A percentile compares a stretch with the other conserved stretches of the same genome.
Conservation (phyloP, 2,797 vertebrate species). For the Okamejei kenojei region DNA sequence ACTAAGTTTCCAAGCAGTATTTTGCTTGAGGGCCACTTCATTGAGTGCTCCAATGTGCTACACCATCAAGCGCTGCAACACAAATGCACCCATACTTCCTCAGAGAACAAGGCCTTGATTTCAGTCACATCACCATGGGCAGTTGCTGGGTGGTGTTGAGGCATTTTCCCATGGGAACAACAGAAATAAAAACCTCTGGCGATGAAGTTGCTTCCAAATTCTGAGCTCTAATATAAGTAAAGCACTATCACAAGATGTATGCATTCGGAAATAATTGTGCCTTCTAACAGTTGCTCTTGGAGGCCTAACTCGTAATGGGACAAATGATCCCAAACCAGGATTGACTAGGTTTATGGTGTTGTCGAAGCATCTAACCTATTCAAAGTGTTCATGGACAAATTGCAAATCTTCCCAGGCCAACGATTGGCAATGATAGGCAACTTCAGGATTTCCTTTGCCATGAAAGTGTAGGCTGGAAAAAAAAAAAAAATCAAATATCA, state of each 20-base stretch:
- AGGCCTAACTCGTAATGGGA: background rate
- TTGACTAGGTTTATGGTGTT: background rate
- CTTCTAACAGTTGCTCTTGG: background rate
- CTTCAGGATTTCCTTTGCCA: background rate
- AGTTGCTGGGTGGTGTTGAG: background rate
- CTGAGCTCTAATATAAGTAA: background rate
- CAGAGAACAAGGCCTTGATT: conserved; percentile 18
- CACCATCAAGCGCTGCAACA: background rate
- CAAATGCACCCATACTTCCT: background rate
- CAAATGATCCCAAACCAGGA: background rate
- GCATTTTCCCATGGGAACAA: conserved; percentile 8
- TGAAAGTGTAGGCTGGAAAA: no score
- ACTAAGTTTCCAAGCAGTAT: conserved; percentile 10
- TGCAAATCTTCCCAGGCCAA: background rate
- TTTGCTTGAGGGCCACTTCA: conserved; percentile 25
- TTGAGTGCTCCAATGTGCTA: background rate
- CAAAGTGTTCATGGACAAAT: background rate
- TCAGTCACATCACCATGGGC: background rate
- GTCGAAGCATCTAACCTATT: background rate
- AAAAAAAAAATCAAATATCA: no score
- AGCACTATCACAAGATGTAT: background rate
- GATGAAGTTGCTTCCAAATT: background rate
- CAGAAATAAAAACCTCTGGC: background rate
- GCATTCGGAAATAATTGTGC: background rate
- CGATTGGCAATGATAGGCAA: background rate